Conservation (phyloP, 2,888 invertebrate genomes). For the Rhagonycha fulva region DNA sequence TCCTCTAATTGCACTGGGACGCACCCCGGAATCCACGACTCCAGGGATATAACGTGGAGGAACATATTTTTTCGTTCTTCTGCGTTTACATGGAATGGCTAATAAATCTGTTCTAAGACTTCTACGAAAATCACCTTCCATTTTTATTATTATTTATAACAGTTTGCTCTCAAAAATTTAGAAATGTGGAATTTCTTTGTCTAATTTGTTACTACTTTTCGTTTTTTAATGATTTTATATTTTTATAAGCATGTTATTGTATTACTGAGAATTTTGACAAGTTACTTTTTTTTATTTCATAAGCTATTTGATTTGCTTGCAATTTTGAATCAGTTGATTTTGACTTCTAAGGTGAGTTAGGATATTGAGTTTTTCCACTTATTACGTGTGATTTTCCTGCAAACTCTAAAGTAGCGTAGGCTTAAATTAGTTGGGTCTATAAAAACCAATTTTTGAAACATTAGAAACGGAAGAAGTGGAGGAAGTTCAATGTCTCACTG, state of each 20-base stretch:
- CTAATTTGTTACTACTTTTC: neutral
- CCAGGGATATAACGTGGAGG: slow-evolving; percentile 4
- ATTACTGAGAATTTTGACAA: neutral
- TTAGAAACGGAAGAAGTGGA: no score
- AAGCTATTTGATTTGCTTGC: neutral
- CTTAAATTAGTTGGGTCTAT: no score
- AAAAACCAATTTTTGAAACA: no score
- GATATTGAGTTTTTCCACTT: no score
- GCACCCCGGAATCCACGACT: slow-evolving; percentile 3
- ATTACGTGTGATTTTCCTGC: no score
- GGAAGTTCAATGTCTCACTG: no score
- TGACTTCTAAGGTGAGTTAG: no score
- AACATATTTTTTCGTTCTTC: slow-evolving; percentile 5
- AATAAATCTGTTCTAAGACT: slow-evolving; percentile 10
- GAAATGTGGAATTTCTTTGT: neutral
- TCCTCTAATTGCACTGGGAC: neutral
- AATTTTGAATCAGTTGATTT: no score
- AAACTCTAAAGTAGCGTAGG: no score
- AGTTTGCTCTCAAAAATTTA: neutral
- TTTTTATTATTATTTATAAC: neutral
- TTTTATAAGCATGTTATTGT: neutral
- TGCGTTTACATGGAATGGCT: slow-evolving; percentile 1
- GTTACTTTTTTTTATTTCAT: neutral
- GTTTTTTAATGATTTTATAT: neutral
- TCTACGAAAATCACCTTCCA: neutral